Percentiles rank a stretch among this genome's conserved stretches.
Conservation (phyloP, 2,113 vertebrate species). For the Willisornis vidua region DNA sequence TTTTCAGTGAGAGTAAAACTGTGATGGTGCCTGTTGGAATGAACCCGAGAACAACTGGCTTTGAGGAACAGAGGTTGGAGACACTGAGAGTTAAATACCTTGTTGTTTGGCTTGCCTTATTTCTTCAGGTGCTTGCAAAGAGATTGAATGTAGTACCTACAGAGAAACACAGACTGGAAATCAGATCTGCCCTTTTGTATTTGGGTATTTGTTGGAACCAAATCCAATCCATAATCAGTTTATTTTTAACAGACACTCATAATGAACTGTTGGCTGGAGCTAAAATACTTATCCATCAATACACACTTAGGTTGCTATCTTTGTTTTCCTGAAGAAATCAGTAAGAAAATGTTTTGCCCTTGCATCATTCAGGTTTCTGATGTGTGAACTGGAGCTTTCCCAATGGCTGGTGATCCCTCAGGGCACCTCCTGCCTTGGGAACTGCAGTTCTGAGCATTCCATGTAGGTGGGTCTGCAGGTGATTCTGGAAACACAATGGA, state of each 20-base stretch:
- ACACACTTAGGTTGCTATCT: fast-evolving
- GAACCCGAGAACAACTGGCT: not conserved
- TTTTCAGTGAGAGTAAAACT: not conserved
- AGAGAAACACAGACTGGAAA: not conserved
- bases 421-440: not conserved
- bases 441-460: not conserved
- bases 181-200: not conserved
- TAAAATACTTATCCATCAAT: not conserved
- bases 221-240: not conserved
- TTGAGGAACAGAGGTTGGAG: not conserved
- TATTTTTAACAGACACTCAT: not conserved
- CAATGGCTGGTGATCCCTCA: not conserved
- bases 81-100: not conserved
- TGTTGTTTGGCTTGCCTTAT: not conserved
- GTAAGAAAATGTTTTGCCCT: not conserved
- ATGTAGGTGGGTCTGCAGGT: not conserved
- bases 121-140: not conserved
- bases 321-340: not conserved
- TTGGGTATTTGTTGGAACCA: not conserved
- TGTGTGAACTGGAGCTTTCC: not conserved
- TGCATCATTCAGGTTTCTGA: not conserved
- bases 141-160: not conserved
- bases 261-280: not conserved
- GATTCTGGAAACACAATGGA: not conserved
- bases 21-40: not conserved